Percentiles rank a stretch among this genome's conserved stretches.
These are phyloP conservation scores for Acutogordius australiensis DNA, from an alignment of 2,888 invertebrate genomes.

Conservation along the genomic window DNA sequence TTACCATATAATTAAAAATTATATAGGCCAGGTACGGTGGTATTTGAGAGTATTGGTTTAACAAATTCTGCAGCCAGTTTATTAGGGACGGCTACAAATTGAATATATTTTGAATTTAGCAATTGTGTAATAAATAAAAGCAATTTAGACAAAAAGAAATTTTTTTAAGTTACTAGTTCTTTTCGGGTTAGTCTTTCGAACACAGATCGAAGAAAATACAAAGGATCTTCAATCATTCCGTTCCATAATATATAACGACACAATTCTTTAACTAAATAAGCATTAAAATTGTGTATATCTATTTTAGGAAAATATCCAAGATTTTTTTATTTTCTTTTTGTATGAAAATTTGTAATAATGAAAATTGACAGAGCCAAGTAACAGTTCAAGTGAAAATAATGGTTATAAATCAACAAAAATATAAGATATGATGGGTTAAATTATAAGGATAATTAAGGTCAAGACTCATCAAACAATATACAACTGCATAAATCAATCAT, in stretches of 20 bases:
- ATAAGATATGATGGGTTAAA: no score
- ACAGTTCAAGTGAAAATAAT: no score
- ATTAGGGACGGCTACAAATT: not conserved
- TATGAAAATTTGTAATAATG: no score
- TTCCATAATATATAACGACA: conserved; percentile 1
- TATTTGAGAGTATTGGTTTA: conserved; percentile 20
- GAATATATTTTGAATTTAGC: no score
- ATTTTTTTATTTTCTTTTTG: no score
- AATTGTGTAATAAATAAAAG: no score
- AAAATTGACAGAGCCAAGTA: no score
- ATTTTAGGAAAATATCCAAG: not conserved
- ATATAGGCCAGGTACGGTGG: conserved; percentile 71
- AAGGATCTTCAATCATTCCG: not conserved
- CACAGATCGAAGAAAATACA: not conserved
- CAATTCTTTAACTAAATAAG: not conserved
- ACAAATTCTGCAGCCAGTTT: not conserved
- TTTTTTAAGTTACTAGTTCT: not conserved
- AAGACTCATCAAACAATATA: no score
- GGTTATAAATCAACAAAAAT: no score
- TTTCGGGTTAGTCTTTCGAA: not conserved
- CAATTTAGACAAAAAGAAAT: not conserved
- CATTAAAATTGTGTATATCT: not conserved
- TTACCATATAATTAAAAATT: conserved; percentile 71
- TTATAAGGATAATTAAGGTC: no score
- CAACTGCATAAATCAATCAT: no score